phyloP scores from a whole-genome alignment of 1,140 invertebrate species.

The Orussus abietinus region DNA sequence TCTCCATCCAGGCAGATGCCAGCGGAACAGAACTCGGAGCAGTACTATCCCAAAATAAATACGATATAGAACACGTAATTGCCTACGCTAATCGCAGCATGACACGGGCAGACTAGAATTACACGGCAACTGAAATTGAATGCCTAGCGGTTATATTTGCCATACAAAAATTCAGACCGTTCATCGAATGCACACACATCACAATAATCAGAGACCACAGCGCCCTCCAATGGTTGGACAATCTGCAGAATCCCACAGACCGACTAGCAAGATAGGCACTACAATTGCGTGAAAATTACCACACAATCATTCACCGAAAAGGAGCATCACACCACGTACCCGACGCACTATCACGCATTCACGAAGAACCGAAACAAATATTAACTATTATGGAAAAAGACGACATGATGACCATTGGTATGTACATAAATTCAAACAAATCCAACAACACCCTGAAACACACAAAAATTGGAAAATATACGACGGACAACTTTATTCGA shows the following conservation, averaged over 20 bases:
- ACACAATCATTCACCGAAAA: slow-evolving; percentile 19
- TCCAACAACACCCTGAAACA: slow-evolving; percentile 8
- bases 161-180: slow-evolving; percentile 46
- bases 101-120: slow-evolving; percentile 38
- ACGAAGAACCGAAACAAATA: slow-evolving; percentile 16
- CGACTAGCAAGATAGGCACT: slow-evolving; percentile 38
- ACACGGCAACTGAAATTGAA: slow-evolving; percentile 42
- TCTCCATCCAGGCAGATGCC: slow-evolving; percentile 23
- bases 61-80: slow-evolving; percentile 27
- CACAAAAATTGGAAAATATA: slow-evolving; percentile 11
- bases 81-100: slow-evolving; percentile 42
- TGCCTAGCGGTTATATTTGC: slow-evolving; percentile 45
- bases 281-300: slow-evolving; percentile 38
- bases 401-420: slow-evolving; percentile 16
- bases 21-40: slow-evolving; percentile 32
- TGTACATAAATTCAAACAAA: slow-evolving; percentile 6
- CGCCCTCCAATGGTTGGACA: slow-evolving; percentile 11
- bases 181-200: slow-evolving; percentile 43
- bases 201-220: slow-evolving; percentile 31
- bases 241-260: slow-evolving; percentile 28
- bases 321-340: slow-evolving; percentile 16
- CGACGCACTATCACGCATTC: slow-evolving; percentile 16
- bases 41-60: slow-evolving; percentile 37
- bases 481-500: slow-evolving; percentile 10
- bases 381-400: too few relatives aligned